These are phyloP conservation scores for Trachythela sp. DNA, from an alignment of 64 coral and sea anemone genomes.

Conservation along the genomic window DNA sequence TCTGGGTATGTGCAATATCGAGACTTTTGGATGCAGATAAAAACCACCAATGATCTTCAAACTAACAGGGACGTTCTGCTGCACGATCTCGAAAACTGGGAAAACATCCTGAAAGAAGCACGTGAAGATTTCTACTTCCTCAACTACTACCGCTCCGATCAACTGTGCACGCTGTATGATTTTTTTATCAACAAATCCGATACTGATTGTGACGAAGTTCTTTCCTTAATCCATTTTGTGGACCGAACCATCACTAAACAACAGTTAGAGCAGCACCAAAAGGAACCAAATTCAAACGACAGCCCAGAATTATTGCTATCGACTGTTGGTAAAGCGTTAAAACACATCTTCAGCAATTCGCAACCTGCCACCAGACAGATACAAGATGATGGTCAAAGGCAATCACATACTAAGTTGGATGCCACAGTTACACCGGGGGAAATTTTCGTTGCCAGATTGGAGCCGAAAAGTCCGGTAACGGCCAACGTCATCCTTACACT, in stretches of 20 bases:
- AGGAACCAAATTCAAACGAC: neutral
- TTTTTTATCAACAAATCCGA: constrained; percentile 37
- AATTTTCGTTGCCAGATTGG: constrained; percentile 69
- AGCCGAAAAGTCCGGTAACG: constrained; percentile 56
- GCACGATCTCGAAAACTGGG: constrained; percentile 30
- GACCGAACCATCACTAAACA: neutral
- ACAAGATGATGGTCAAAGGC: neutral
- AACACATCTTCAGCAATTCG: neutral
- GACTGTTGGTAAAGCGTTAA: neutral
- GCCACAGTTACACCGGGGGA: constrained; percentile 63
- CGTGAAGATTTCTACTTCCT: constrained; percentile 58
- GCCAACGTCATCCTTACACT: constrained; percentile 73
- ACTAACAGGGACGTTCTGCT: constrained; percentile 2
- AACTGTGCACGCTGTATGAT: constrained; percentile 52
- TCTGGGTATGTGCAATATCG: constrained; percentile 40
- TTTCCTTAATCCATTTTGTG: constrained; percentile 45
- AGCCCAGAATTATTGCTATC: neutral
- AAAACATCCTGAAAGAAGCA: constrained; percentile 26
- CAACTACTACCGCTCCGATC: constrained; percentile 74
- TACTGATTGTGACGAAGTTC: neutral
- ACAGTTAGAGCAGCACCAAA: neutral
- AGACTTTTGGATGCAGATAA: neutral
- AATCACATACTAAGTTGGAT: neutral
- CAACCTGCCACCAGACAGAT: neutral
- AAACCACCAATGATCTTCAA: constrained; percentile 26